A percentile compares a stretch with the other conserved stretches of the same genome.
phyloP scores from a whole-genome alignment of 2,797 vertebrate genomes.

The Siniperca scherzeri region DNA sequence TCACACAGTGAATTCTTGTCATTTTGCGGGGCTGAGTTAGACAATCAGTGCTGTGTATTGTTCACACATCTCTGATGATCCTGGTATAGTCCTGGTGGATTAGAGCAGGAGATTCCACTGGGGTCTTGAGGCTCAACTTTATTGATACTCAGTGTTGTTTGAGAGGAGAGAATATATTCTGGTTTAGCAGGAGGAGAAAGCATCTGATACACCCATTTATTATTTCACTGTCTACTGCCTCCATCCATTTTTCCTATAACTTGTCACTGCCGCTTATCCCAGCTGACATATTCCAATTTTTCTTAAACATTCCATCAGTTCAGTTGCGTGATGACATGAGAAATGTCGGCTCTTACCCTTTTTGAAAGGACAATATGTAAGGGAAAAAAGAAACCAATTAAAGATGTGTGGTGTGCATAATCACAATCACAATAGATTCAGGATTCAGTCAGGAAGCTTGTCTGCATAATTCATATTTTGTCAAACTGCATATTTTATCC shows the following conservation, averaged over 20 bases:
- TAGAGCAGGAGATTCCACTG: conserved; percentile 33
- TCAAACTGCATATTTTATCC: conserved; percentile 53
- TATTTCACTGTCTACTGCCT: conserved; percentile 39
- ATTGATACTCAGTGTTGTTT: conserved; percentile 54
- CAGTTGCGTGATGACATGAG: background rate
- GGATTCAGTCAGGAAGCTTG: conserved; percentile 16
- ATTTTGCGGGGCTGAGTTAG: conserved; percentile 29
- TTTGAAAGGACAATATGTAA: conserved; percentile 15
- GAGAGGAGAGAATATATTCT: conserved; percentile 37
- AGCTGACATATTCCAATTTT: conserved; percentile 21
- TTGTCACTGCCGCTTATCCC: conserved; percentile 23
- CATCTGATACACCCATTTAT: conserved; percentile 37
- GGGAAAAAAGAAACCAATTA: conserved; percentile 26
- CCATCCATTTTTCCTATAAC: conserved; percentile 20
- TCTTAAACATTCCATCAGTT: conserved; percentile 17
- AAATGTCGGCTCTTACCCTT: conserved; percentile 13
- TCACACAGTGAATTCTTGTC: conserved; percentile 37
- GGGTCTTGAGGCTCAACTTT: conserved; percentile 39
- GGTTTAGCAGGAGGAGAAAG: conserved; percentile 32
- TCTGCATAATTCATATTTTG: conserved; percentile 60
- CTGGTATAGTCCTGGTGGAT: conserved; percentile 47
- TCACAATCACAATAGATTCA: conserved; percentile 44
- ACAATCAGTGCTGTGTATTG: conserved; percentile 54
- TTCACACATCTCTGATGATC: conserved; percentile 61
- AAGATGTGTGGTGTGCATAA: conserved; percentile 18